Percentiles rank a stretch among this genome's conserved stretches.
Evolutionary conservation across 2,113 vertebrate genomes (phyloP).

Genomic region (Protobothrops mucrosquamatus): DNA sequence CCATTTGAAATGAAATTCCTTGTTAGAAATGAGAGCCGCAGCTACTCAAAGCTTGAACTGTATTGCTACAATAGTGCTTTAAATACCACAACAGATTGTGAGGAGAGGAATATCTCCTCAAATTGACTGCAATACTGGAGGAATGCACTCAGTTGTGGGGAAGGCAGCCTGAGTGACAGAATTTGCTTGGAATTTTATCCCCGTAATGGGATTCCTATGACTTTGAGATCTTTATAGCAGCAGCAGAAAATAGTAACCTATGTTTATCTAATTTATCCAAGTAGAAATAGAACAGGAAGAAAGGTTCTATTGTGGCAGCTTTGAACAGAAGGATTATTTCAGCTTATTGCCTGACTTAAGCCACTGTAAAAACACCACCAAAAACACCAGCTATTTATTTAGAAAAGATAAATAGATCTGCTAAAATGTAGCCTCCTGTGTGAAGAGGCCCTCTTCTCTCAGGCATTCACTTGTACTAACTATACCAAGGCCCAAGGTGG

Average conservation of each 20-base stretch:
- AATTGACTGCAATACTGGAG: not conserved
- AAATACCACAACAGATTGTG: not conserved
- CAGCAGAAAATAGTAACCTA: conserved; percentile 1
- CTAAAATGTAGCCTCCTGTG: not conserved
- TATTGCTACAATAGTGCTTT: not conserved
- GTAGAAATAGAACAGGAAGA: conserved; percentile 1
- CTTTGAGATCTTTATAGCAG: conserved; percentile 10
- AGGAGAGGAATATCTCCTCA: not conserved
- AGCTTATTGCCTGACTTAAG: not conserved
- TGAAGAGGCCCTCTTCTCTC: not conserved
- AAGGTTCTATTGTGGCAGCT: not conserved
- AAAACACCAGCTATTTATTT: not conserved
- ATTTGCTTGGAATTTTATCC: not conserved
- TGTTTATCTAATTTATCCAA: conserved; percentile 12
- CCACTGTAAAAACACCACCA: not conserved
- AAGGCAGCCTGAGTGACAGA: not conserved
- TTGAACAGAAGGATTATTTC: not conserved
- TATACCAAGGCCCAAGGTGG: not conserved
- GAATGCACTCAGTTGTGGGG: not conserved
- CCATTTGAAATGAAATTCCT: not conserved
- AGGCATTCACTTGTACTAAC: not conserved
- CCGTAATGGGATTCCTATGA: not conserved
- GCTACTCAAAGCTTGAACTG: not conserved
- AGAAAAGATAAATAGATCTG: not conserved
- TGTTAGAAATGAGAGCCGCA: not conserved